Conservation (phyloP, 2,113 vertebrate species). For the Saccopteryx leptura region DNA sequence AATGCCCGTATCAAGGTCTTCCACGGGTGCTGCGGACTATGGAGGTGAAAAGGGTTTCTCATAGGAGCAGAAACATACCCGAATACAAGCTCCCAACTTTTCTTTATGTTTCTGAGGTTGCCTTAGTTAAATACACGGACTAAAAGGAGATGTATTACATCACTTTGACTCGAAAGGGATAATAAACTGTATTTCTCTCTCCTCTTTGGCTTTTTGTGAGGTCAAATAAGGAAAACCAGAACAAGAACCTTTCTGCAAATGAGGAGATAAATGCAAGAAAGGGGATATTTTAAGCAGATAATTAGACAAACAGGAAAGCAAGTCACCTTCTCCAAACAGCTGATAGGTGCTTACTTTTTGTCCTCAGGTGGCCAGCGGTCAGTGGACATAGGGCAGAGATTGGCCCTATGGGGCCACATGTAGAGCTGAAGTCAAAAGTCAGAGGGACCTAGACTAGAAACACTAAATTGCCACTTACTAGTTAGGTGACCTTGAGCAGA, state of each 20-base stretch:
- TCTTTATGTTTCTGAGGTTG: constrained; percentile 39
- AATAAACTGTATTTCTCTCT: constrained; percentile 53
- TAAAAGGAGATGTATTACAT: constrained; percentile 66
- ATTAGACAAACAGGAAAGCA: constrained; percentile 21
- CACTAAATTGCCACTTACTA: background rate
- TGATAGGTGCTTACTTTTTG: background rate
- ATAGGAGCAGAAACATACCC: constrained; percentile 56
- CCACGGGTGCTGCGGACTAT: constrained; percentile 47
- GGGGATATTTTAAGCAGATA: constrained; percentile 47
- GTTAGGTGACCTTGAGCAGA: background rate
- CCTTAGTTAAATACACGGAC: constrained; percentile 59
- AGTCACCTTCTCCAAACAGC: background rate
- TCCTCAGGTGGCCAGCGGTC: background rate
- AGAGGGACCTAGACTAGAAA: background rate
- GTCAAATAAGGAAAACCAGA: constrained; percentile 63
- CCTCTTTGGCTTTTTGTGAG: constrained; percentile 59
- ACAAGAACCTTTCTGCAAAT: constrained; percentile 32
- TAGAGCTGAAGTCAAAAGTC: background rate
- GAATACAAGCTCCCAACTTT: constrained; percentile 37
- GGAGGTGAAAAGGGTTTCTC: constrained; percentile 66
- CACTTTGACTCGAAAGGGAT: constrained; percentile 62
- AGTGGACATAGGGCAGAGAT: background rate
- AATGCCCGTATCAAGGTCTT: constrained; percentile 80
- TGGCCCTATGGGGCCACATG: background rate
- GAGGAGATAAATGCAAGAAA: constrained; percentile 39